A percentile compares a stretch with the other conserved stretches of the same genome.
Evolutionary conservation across 37 sponge, comb jelly and placozoan genomes (phyloP).

Genomic region (Halichondria panicea): DNA sequence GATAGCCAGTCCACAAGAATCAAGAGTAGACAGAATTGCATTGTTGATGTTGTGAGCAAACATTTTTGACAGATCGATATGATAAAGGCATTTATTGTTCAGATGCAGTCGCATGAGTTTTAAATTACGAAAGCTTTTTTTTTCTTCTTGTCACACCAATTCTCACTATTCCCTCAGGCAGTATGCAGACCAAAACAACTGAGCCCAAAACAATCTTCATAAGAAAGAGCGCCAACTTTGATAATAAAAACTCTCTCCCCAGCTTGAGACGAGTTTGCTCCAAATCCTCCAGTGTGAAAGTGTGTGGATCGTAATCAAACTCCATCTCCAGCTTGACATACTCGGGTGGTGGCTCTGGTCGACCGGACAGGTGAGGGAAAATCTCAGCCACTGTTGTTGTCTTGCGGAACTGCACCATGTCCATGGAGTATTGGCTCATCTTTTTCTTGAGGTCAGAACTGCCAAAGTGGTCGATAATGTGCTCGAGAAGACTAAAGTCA

Average conservation of each 20-base stretch:
- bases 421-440: neutral
- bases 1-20: no score
- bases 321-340: neutral
- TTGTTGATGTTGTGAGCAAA: no score
- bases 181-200: neutral
- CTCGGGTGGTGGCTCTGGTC: neutral
- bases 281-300: slow-evolving; percentile 1
- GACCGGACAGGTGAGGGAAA: neutral
- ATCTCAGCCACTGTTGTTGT: neutral
- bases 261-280: neutral
- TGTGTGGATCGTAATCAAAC: neutral
- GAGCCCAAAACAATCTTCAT: neutral
- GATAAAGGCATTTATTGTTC: no score
- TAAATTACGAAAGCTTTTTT: no score
- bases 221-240: neutral
- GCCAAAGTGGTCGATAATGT: slow-evolving; percentile 1
- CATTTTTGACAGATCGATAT: no score
- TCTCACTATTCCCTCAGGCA: neutral
- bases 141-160: no score
- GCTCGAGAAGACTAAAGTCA: slow-evolving; percentile 2
- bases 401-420: neutral
- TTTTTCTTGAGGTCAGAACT: neutral
- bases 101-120: no score
- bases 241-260: neutral
- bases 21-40: no score